phyloP scores from a whole-genome alignment of 2,888 invertebrate genomes.

The Drosophila mulleri region DNA sequence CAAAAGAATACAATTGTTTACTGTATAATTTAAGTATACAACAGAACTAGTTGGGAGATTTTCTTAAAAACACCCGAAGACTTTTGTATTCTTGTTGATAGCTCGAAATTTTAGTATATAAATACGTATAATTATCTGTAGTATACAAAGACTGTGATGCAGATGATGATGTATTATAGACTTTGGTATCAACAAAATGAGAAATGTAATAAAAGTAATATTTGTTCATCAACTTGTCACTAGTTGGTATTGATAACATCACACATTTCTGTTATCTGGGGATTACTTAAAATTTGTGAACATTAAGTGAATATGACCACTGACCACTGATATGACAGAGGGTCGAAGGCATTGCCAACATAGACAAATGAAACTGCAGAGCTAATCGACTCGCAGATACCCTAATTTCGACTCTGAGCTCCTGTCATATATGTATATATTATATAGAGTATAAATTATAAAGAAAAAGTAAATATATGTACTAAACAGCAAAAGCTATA shows the following conservation, averaged over 20 bases:
- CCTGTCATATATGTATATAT: too few relatives aligned
- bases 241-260: background rate
- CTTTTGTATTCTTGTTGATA: too few relatives aligned
- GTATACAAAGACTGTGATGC: too few relatives aligned
- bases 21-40: background rate
- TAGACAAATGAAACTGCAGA: too few relatives aligned
- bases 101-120: too few relatives aligned
- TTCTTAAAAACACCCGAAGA: too few relatives aligned
- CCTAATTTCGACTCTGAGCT: background rate
- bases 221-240: background rate
- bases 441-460: too few relatives aligned
- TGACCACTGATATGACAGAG: background rate
- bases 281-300: background rate
- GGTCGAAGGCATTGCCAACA: background rate
- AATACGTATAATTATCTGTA: too few relatives aligned
- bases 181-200: background rate
- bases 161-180: too few relatives aligned
- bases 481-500: too few relatives aligned
- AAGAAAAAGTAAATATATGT: too few relatives aligned
- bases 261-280: background rate
- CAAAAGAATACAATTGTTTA: background rate
- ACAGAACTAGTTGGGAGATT: too few relatives aligned
- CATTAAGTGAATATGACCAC: background rate
- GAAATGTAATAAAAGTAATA: background rate
- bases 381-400: background rate